phyloP scores from a whole-genome alignment of 1,140 invertebrate genomes.

The Manduca sexta region DNA sequence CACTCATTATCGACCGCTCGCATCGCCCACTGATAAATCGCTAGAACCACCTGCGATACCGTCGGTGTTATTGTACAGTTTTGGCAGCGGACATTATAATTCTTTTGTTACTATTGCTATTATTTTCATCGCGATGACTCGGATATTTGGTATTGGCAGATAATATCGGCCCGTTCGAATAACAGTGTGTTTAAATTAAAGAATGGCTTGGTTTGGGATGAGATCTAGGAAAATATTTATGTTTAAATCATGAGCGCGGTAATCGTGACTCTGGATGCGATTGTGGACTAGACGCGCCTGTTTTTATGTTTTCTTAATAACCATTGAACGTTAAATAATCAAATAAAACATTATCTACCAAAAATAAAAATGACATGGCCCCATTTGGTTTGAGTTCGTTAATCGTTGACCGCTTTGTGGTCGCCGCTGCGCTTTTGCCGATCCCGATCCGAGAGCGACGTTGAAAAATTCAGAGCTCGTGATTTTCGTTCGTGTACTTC shows the following conservation, averaged over 20 bases:
- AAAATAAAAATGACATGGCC: conserved; percentile 48
- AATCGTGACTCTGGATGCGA: no score
- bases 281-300: no score
- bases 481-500: conserved; percentile 64
- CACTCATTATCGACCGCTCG: conserved; percentile 47
- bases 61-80: conserved; percentile 45
- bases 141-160: conserved; percentile 22
- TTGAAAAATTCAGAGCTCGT: conserved; percentile 67
- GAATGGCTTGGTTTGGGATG: conserved; percentile 6
- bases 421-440: conserved; percentile 39
- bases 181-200: conserved; percentile 23
- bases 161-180: conserved; percentile 18
- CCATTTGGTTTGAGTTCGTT: conserved; percentile 55
- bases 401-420: conserved; percentile 53
- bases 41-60: conserved; percentile 52
- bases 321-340: background rate
- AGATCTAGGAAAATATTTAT: no score
- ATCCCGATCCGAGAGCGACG: conserved; percentile 52
- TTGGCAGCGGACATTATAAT: conserved; percentile 63
- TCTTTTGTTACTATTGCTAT: conserved; percentile 61
- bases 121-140: conserved; percentile 50
- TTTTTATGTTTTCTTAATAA: no score
- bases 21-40: conserved; percentile 58
- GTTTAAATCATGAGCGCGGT: no score
- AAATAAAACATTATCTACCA: conserved; percentile 9